Percentiles rank a stretch among this genome's conserved stretches.
Evolutionary conservation across 1,140 invertebrate species (phyloP).

Genomic region (Drosophila sucinea): DNA sequence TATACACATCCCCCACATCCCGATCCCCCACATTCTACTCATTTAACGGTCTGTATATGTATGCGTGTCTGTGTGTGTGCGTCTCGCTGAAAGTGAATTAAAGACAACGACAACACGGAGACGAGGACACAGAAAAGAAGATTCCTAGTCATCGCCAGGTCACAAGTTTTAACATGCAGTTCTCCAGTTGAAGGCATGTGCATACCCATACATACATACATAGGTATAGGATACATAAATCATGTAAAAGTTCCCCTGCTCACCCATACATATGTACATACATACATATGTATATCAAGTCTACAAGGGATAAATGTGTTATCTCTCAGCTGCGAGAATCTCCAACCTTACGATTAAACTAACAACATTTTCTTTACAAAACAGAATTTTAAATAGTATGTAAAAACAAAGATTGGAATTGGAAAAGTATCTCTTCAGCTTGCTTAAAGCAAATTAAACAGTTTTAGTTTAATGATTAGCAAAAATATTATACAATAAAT

Average conservation of each 20-base stretch:
- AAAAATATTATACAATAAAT: no score
- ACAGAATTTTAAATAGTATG: no score
- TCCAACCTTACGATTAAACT: not conserved
- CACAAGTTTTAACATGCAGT: conserved; percentile 33
- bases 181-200: conserved; percentile 40
- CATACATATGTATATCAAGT: conserved; percentile 35
- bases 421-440: no score
- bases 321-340: conserved; percentile 6
- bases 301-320: conserved; percentile 53
- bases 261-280: conserved; percentile 14
- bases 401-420: no score
- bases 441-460: no score
- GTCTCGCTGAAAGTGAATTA: conserved; percentile 37
- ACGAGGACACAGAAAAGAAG: not conserved
- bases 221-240: conserved; percentile 1
- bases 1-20: conserved; percentile 30
- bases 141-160: conserved; percentile 2
- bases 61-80: conserved; percentile 9
- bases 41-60: not conserved
- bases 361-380: no score
- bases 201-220: conserved; percentile 40
- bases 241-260: not conserved
- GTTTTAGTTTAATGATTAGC: no score
- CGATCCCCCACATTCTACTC: not conserved
- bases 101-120: conserved; percentile 20